Percentiles rank a stretch among this genome's conserved stretches.
phyloP scores from a whole-genome alignment of 2,888 invertebrate genomes.

The Eudemis profundana region DNA sequence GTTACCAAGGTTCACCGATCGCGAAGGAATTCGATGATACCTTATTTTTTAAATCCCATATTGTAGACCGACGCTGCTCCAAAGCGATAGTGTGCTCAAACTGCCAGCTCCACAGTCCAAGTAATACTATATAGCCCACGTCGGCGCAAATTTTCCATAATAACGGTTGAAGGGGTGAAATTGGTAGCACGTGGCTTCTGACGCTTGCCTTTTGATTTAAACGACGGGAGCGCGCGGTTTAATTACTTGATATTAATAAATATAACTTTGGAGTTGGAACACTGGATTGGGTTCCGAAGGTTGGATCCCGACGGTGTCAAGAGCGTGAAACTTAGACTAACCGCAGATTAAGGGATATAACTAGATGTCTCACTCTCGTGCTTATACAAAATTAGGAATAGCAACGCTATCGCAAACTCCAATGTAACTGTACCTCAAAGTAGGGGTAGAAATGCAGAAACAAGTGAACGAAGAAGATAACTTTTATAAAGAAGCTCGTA shows the following conservation, averaged over 20 bases:
- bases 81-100: constrained; percentile 5
- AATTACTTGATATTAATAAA: constrained; percentile 10
- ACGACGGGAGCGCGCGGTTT: constrained; percentile 31
- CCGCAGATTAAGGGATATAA: too few relatives aligned
- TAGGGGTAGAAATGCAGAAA: too few relatives aligned
- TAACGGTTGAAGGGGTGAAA: constrained; percentile 67
- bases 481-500: too few relatives aligned
- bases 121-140: constrained; percentile 43
- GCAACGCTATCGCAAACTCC: too few relatives aligned
- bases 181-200: constrained; percentile 61
- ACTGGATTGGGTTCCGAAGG: background rate
- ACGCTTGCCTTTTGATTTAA: constrained; percentile 56
- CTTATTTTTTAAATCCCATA: too few relatives aligned
- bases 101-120: constrained; percentile 52
- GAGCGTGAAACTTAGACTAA: too few relatives aligned
- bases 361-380: too few relatives aligned
- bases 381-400: too few relatives aligned
- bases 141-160: constrained; percentile 65
- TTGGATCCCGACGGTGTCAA: background rate
- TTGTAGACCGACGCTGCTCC: background rate
- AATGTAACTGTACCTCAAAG: too few relatives aligned
- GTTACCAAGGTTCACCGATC: too few relatives aligned
- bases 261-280: background rate
- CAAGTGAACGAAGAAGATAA: too few relatives aligned
- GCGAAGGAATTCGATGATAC: too few relatives aligned